Base-by-base conservation (phyloP, 2,113 vertebrate species). In the Engraulis encrasicolus region DNA sequence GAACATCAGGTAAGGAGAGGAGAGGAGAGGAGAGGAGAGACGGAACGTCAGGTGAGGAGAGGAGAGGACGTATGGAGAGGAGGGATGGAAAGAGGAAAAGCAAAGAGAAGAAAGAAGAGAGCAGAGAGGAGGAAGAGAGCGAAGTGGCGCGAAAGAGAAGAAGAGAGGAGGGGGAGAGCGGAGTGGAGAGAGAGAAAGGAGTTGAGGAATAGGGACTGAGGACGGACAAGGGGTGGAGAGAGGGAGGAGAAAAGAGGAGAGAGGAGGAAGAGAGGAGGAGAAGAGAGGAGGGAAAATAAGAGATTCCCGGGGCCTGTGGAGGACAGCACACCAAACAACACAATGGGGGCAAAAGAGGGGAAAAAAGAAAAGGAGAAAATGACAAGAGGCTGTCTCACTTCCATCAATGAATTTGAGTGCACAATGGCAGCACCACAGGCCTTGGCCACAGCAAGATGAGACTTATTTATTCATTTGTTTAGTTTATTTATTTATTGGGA, bases 351-450 rank as follows among this genome's bases (percentile, higher is more conserved):
- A 74, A 36, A 74, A 15, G 23, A 74, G 17, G 34, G 66, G 23
- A 27, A 27, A 45, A 9, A 45, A 45, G 40, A 45, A 45, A 9
- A 3, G 9, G 40, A 45, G 9, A 45, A 45, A 36, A 74, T 15
- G 66, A 74, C 17, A 74, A 27, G 66, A 27, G 23, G n/a, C 66
- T 34, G 66, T 74, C 66, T 74, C 66, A 74, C 34, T 74, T 74
- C 66, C 66, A 31, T 74, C 66, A 74, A 74, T 74, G 66, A 74
- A 74, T 74, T 74, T 31, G 34, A 74, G 66, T 74, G 66, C 66
- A 74, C 66, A 74, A 74, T 74, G 31, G 66, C 66, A 74, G 66
- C 66, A 74, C 66, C 66, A 74, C 66, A 74, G 66, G 66, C 66
- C 58, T 17, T 17, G 66, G 12, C 11, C 66, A 74, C 40, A 74